Conservation (phyloP, 2,888 invertebrate genomes). For the Ctenicera cuprea region DNA sequence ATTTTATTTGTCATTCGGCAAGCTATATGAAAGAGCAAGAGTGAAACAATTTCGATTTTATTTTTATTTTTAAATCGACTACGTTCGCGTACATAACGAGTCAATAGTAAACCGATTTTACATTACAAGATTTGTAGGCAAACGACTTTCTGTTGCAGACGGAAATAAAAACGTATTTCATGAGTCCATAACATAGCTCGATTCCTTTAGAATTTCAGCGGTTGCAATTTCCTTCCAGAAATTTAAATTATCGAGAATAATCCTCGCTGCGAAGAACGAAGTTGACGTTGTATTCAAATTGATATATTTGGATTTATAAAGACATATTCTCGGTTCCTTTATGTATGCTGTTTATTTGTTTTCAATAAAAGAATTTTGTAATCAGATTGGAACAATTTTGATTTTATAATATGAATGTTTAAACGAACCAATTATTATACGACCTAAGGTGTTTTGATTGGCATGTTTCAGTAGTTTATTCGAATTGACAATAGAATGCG, state of each 20-base stretch:
- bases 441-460: too few relatives aligned
- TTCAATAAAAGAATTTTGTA: too few relatives aligned
- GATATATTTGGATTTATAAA: too few relatives aligned
- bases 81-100: background rate
- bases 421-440: too few relatives aligned
- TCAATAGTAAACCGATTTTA: slow-evolving; percentile 38
- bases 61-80: background rate
- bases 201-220: slow-evolving; percentile 12
- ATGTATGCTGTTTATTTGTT: too few relatives aligned
- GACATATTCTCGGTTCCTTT: too few relatives aligned
- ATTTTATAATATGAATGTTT: too few relatives aligned
- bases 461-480: too few relatives aligned
- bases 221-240: slow-evolving; percentile 34
- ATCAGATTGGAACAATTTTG: too few relatives aligned
- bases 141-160: slow-evolving; percentile 38
- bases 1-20: background rate
- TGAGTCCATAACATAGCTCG: slow-evolving; percentile 13
- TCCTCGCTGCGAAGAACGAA: slow-evolving; percentile 3
- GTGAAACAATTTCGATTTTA: background rate
- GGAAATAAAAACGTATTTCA: slow-evolving; percentile 43
- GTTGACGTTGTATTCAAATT: slow-evolving; percentile 9
- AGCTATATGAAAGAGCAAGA: background rate
- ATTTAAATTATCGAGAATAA: slow-evolving; percentile 34
- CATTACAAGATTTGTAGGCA: slow-evolving; percentile 26
- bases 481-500: too few relatives aligned